Evolutionary conservation across 1,140 invertebrate genomes (phyloP), one percentile per base, ranked within the genome.

Genomic region (Drosophila tropicalis): DNA sequence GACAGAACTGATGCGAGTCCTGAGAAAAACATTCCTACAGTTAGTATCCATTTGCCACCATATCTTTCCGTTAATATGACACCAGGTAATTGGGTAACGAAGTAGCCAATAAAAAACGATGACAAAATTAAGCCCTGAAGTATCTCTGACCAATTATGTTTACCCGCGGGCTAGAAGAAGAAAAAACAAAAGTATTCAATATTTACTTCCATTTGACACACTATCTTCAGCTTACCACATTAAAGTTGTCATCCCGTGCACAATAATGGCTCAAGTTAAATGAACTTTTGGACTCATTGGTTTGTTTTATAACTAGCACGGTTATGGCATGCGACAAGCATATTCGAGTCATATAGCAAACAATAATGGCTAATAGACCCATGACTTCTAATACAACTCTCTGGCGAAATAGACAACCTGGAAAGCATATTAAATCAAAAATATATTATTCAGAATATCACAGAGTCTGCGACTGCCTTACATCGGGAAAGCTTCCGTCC

Each of bases 61-160:
- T 95, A 96, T 57, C 93, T 92, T 74, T 96, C 95, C 2, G 96
- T 95, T 51, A 97, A 89, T 72, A 95, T 93, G 0, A 95, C 96
- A 1, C 96, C 95, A 1, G 95, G 95, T 3, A 96, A 70, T 79
- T 96, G 95, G 0, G 94, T 95, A 0, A 96, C 76, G 2, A 96
- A 94, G 80, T 96, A 96, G 2, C 95, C 95, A 92, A 95, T 95
- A 85, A 95, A 96, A 79, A 96, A 96, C 0, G 95, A 93, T 44
- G 94, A 94, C 3, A 96, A 87, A 51, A 54, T 19, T 5, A 54
- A 17, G 10, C 29, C 41, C 7, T 64, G 61, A 15, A 64, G 5
- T 3, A 15, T 9, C 25, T 47, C 40, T n/a, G 62, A 44, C 62
- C 60, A 62, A 40, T 41, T 22, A n/a, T 62, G 29, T 6, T 6